A percentile compares a stretch with the other conserved stretches of the same genome.
These are phyloP conservation scores for Channa argus DNA, from an alignment of 2,113 vertebrate species.

Conservation along the genomic window DNA sequence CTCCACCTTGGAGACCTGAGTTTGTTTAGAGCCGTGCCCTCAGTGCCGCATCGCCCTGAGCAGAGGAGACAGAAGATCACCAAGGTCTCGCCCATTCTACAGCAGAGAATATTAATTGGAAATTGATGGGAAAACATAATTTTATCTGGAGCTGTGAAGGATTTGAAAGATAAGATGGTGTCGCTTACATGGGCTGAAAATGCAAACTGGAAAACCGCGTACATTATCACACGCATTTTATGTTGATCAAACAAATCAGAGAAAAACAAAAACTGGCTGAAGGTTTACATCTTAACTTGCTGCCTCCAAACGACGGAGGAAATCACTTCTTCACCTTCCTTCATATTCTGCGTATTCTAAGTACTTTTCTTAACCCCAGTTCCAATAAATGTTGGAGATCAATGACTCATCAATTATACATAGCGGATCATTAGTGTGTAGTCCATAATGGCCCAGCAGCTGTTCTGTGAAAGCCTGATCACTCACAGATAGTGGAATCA, in stretches of 20 bases:
- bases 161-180: slow-evolving; percentile 13
- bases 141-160: slow-evolving; percentile 7
- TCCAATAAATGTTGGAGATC: slow-evolving; percentile 55
- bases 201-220: neutral
- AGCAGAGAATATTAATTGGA: slow-evolving; percentile 73
- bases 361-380: slow-evolving; percentile 45
- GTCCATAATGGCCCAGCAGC: slow-evolving; percentile 75
- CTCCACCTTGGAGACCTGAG: slow-evolving; percentile 60
- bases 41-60: slow-evolving; percentile 39
- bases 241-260: neutral
- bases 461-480: slow-evolving; percentile 72
- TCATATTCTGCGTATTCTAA: slow-evolving; percentile 32
- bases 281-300: neutral
- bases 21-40: slow-evolving; percentile 70
- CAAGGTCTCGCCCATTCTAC: slow-evolving; percentile 49
- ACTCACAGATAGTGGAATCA: slow-evolving; percentile 55
- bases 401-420: slow-evolving; percentile 80
- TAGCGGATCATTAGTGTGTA: slow-evolving; percentile 75
- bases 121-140: slow-evolving; percentile 24
- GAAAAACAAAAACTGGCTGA: too few species aligned
- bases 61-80: slow-evolving; percentile 61
- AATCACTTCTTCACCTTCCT: slow-evolving; percentile 4
- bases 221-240: neutral
- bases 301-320: neutral
- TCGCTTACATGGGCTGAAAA: neutral